phyloP scores from a whole-genome alignment of 2,797 vertebrate species.

The Danio tinwini region DNA sequence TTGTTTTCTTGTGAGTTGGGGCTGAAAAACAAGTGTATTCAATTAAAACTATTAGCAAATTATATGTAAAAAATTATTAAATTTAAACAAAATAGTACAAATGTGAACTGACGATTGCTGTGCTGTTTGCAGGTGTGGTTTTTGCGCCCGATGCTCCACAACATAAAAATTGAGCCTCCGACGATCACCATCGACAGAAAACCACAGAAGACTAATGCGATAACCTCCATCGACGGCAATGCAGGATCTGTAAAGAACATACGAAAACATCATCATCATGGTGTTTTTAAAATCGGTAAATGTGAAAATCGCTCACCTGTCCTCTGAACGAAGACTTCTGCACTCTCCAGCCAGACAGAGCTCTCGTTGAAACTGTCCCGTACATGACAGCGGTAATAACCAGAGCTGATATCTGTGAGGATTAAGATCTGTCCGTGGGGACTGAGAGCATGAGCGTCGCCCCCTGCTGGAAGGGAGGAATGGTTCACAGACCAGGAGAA shows the following conservation, averaged over 20 bases:
- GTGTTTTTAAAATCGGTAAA: too few relatives aligned
- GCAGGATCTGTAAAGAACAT: conserved; percentile 52
- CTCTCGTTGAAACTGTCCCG: conserved; percentile 74
- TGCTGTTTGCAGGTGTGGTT: not conserved
- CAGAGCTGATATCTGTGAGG: conserved; percentile 61
- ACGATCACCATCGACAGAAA: conserved; percentile 67
- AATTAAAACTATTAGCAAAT: too few relatives aligned
- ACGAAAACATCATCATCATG: not conserved
- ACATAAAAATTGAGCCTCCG: conserved; percentile 56
- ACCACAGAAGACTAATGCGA: conserved; percentile 71
- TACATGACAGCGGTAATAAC: conserved; percentile 75
- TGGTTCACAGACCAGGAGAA: conserved; percentile 74
- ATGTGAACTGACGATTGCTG: conserved; percentile 7
- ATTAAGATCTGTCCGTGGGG: conserved; percentile 63
- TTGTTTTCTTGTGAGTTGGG: too few relatives aligned
- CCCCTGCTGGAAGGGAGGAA: conserved; percentile 61
- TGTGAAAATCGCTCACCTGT: conserved; percentile 64
- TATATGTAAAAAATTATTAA: not conserved
- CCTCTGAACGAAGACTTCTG: conserved; percentile 61
- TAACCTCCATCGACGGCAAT: conserved; percentile 56
- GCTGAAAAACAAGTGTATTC: too few relatives aligned
- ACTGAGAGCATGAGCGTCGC: conserved; percentile 27
- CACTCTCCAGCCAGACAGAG: conserved; percentile 73
- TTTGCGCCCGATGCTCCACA: conserved; percentile 49
- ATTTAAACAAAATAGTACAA: not conserved